Base-by-base conservation (phyloP, 2,888 invertebrate species). In the Arge pagana region DNA sequence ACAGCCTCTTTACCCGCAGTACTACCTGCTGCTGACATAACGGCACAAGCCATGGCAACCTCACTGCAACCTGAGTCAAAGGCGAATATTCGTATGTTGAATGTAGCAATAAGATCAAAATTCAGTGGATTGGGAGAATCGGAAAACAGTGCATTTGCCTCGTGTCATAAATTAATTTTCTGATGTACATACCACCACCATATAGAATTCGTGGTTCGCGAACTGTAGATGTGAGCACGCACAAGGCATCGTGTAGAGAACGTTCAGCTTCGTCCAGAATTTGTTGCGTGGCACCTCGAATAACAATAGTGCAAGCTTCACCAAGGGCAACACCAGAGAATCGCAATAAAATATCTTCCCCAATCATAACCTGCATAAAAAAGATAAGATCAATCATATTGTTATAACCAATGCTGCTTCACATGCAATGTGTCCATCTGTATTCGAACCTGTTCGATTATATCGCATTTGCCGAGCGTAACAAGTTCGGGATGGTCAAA, bases 181-280 rank as follows among this genome's bases (percentile, higher is more conserved):
- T 23, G 30, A 56, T 8, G 10, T 10, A 48, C 77, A 71, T 64
- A 83, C 94, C 94, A 74, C 95, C 96, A 16, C 97, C 97, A 70
- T 85, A 93, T 7, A 98, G 89, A 50, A 93, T 89, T 67, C 91
- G 86, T 0, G 93, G 90, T 76, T 98, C 96, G 65, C 89, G 90
- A 6, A 98, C 95, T 4, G 98, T 98, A 26, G 96, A 95, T 2
- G 94, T 86, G 49, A 99, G 81, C 1, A 99, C 99, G 76, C 99
- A 99, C 2, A 99, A 84, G 1, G 98, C 99, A 76, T 99, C 99
- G 74, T 99, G 99, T 43, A 99, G 80, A 0, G 98, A 98, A 37
- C 99, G 86, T 68, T 99, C 98, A 0, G 99, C 98, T 78, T 99
- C 99, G 68, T 99, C 99, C 28, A 99, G 85, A 70, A 96, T 95